Evolutionary conservation across 2,113 vertebrate genomes (phyloP).

Genomic region (Corythornis vintsioides): DNA sequence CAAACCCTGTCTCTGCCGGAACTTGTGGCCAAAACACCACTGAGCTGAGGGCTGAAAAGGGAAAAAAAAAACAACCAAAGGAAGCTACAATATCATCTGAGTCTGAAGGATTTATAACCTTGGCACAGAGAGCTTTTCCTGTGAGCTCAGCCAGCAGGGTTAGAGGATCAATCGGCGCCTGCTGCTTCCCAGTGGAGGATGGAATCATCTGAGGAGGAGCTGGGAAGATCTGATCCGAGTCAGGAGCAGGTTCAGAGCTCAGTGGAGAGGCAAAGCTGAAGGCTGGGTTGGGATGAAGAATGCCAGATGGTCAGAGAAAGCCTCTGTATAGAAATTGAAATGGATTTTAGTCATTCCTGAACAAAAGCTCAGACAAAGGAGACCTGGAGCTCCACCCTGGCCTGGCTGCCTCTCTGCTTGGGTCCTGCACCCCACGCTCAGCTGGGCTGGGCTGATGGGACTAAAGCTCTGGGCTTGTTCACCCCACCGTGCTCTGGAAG

Average conservation of each 20-base stretch:
- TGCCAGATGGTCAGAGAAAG: not conserved
- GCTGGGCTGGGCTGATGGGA: not conserved
- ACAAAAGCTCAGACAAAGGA: not conserved
- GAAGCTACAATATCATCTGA: not conserved
- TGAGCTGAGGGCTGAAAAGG: not conserved
- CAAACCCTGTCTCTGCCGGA: not conserved
- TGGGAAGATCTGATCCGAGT: not conserved
- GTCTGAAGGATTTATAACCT: not conserved
- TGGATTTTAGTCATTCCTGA: not conserved
- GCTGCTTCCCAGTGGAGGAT: not conserved
- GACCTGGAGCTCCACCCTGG: not conserved
- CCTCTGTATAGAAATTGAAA: not conserved
- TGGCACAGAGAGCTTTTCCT: not conserved
- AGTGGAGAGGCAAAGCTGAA: not conserved
- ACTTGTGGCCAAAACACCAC: not conserved
- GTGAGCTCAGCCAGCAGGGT: not conserved
- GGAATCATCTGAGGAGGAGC: not conserved
- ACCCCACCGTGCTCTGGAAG: not conserved
- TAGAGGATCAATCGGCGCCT: not conserved
- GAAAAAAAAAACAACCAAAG: not conserved
- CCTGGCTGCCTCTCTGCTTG: not conserved
- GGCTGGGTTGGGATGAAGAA: not conserved
- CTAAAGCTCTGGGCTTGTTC: too few relatives aligned
- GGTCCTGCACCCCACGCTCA: not conserved
- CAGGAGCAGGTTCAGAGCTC: not conserved